Evolutionary conservation across 1,140 invertebrate species (phyloP), one percentile per base, ranked within the genome.

Genomic region (Lordiphosa mommai): DNA sequence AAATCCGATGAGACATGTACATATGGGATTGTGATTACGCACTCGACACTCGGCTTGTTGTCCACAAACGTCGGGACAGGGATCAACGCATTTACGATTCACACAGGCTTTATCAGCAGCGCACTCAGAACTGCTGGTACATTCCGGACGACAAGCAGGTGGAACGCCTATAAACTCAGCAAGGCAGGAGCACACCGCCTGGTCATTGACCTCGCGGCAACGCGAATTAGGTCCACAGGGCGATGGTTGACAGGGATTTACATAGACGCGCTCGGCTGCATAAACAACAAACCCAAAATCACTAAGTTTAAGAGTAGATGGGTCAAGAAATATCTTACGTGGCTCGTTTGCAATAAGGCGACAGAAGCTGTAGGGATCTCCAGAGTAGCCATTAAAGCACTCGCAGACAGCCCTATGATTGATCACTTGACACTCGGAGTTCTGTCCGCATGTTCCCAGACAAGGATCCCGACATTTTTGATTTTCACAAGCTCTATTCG

Each of bases 41-140:
- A 96, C 94, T 13, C 91, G 91, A 74, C 95, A 96, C 60, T 93
- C 92, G 0, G 95, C 93, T 88, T 94, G 94, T 49, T 93, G 88
- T 1, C 95, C 95, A 87, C 95, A 96, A 1, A 93, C 92, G 53
- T 93, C 93, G 16, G 92, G 91, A 66, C 95, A 96, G 6, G 95
- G 95, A 89, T 96, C 92, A 27, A 92, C 89, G 74, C 95, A 96
- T 90, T 96, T 96, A 65, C 95, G 94, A 86, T 94, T 95, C 13
- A 94, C 89, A 71, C 95, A 96, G 1, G 95, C 93, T 74, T 92
- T 93, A 34, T 92, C 92, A 7, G 91, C 89, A 38, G 92, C 90
- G 68, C 95, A 96, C 68, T 97, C 95, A 7, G 94, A 92, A 84
- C 96, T 96, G 8, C 89, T 74, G 30, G 91, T 88, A 68, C 95